Evolutionary conservation across 2,888 invertebrate species (phyloP), one percentile per base, ranked within the genome.

Genomic region (Phasia obesa): DNA sequence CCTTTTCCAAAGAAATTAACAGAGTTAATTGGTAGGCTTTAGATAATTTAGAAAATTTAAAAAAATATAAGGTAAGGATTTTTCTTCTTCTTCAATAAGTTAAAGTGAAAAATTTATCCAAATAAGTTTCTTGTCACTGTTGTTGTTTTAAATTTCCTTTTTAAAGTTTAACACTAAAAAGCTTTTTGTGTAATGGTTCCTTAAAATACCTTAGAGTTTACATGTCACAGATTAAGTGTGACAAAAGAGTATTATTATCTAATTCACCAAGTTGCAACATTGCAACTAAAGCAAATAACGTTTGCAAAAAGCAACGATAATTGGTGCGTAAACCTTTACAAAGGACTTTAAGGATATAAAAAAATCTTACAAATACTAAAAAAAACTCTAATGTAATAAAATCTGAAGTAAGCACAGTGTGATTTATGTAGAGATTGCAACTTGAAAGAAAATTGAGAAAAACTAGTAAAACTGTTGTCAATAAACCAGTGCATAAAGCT

Each of bases 181-280:
- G 44, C 49, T 53, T 62, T 62, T 55, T 65, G 47, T 21, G 17
- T 25, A 64, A 55, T n/a, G n/a, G 5, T 38, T 9, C 6, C 13
- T 31, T 19, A 31, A 47, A 38, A 75, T 25, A 49, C 49, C 21
- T 49, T 25, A 67, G 59, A 69, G 59, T 47, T 25, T 23, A 4
- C 25, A 19, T 57, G 19, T 60, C 23, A 23, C 11, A 4, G n/a
- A n/a, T 19, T 31, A 57, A 70, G 62, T 70, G 55, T 64, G 53
- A 27, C 62, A 78, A 64, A 57, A 71, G 25, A 70, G 57, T 64
- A 49, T 55, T 70, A 64, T 78, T 78, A 70, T 78, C 70, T 60
- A 13, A 44, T 62, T 9, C 11, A 76, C 5, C n/a, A 49, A 57
- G 19, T 4, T 35, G 15, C 35, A 59, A 57, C 27, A 44, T 17